phyloP scores from a whole-genome alignment of 2,113 vertebrate species.

The Mormyrus iriodes region DNA sequence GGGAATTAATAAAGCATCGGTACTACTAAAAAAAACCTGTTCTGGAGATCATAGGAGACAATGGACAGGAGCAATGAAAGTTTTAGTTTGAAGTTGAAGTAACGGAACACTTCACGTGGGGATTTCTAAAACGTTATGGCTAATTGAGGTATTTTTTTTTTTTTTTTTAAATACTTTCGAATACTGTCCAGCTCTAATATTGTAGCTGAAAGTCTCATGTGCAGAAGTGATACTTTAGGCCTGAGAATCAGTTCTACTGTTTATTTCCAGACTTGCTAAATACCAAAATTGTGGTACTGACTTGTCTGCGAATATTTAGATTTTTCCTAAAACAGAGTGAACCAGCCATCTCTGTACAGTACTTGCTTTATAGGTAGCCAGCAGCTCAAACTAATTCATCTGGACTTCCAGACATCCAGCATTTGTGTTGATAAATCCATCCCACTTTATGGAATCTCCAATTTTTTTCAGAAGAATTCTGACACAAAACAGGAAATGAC shows the following conservation, averaged over 20 bases:
- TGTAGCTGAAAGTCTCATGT: neutral
- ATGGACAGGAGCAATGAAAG: neutral
- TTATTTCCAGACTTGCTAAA: neutral
- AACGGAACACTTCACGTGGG: neutral
- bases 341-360: conserved; percentile 23
- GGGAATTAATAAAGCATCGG: neutral
- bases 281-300: neutral
- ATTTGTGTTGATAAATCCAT: conserved; percentile 29
- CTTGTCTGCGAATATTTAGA: neutral
- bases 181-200: neutral
- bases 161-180: neutral
- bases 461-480: conserved; percentile 25
- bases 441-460: conserved; percentile 16
- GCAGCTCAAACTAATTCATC: conserved; percentile 24
- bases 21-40: neutral
- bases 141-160: neutral
- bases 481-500: conserved; percentile 61
- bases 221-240: neutral
- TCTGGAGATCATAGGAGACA: neutral
- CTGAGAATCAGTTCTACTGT: neutral
- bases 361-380: conserved; percentile 24
- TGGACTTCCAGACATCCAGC: conserved; percentile 16
- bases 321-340: neutral
- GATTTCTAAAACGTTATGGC: neutral
- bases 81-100: neutral